Evolutionary conservation across 2,888 invertebrate species (phyloP), one percentile per base, ranked within the genome.

Genomic region (Unio delphinus): DNA sequence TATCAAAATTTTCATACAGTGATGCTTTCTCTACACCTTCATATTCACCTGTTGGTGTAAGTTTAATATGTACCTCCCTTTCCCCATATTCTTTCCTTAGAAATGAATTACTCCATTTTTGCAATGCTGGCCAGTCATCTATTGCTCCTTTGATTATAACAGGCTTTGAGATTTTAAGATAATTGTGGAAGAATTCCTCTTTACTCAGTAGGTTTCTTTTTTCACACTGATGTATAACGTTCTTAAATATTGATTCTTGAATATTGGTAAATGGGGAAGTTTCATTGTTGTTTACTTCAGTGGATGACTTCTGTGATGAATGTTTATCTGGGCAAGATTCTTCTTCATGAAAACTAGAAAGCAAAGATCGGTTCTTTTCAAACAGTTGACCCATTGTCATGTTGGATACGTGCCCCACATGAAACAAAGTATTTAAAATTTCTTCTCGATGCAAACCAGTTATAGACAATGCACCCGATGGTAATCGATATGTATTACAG

Each of bases 1-100:
- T 72, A 20, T 75, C 67, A 71, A 73, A 82, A 65, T 78, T 78
- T 64, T 88, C 84, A 88, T 89, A 89, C 6, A 83, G 30, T 8
- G 73, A 57, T 57, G 80, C 82, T 28, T 74, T 70, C 75, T 89
- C 89, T 20, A 89, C 86, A 8, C 89, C 89, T 80, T 88, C 89
- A 76, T 80, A 88, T 64, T 88, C 83, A 30, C 87, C 87, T 63
- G 75, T 72, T 30, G 87, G 85, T 26, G 88, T 86, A 28, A 88
- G 63, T 74, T 88, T 88, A 8, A 88, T 81, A 71, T 88, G 88
- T 20, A 88, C 84, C 23, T 73, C 67, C 55, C 66, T 74, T 28
- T 83, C 62, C 0, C 87, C 86, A 80, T 80, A 85, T 54, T 77
- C 69, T 26, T 80, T 61, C 23, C 74, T 65, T 3, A 89, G 76